Base-by-base conservation (phyloP, 2,797 vertebrate genomes). In the Perodicticus potto region DNA sequence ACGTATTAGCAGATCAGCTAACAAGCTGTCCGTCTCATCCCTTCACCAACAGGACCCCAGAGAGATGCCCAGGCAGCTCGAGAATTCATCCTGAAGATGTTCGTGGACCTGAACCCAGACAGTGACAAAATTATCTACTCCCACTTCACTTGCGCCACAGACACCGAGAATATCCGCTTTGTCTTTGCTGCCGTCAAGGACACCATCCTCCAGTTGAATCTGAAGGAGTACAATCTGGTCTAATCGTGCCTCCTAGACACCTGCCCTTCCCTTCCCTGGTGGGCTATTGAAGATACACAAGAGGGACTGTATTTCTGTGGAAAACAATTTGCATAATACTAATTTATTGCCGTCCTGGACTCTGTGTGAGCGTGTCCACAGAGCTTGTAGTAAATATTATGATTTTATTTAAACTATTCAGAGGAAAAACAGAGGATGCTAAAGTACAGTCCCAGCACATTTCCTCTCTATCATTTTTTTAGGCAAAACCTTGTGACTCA, bases 101-200 rank as follows among this genome's bases (percentile, higher is more conserved):
- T 99, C 10, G 99, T 99, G 98, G 99, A 99, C 98, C 99, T 99
- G 98, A 99, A 99, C 97, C 99, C 99, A 89, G 99, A 99, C 98
- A 99, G 99, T 98, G 99, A 99, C 97, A 99, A 99, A 99, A 99
- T 99, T 96, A 99, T 99, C 99, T 99, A 99, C 98, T 99, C 99
- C 73, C 99, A 99, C 98, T 99, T 99, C 99, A 99, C 99, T 14
- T 99, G 99, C 29, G 99, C 99, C 99, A 99, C 99, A 87, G 99
- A 99, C 98, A 99, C 99, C 84, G 99, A 99, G 98, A 99, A 99
- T 97, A 99, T 99, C 97, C 99, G 99, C 93, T 99, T 99, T 2
- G 99, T 99, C 98, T 99, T 99, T 86, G 99, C 99, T 37, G 99
- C 99, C 40, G 99, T 99, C 99, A 99, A 99, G 98, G 99, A 99